Conservation (phyloP, 2,113 vertebrate genomes). For the Noctilio leporinus region DNA sequence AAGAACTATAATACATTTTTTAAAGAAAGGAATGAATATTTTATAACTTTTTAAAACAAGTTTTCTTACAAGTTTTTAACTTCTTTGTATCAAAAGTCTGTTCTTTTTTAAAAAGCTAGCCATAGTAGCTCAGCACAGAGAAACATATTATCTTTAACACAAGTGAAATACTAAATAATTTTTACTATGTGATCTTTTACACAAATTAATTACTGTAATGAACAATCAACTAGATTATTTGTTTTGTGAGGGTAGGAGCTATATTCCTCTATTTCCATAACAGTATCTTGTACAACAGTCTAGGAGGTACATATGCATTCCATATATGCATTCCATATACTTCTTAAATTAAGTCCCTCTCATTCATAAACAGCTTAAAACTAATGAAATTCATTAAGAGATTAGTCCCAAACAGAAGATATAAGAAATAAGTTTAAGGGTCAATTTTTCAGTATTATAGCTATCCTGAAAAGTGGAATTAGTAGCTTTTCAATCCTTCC, state of each 20-base stretch:
- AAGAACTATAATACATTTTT: not conserved
- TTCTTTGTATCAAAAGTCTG: not conserved
- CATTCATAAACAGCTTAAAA: not conserved
- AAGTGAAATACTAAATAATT: constrained; percentile 10
- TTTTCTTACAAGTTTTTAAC: not conserved
- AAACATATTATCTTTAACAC: not conserved
- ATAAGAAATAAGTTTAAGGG: not conserved
- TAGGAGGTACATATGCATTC: not conserved
- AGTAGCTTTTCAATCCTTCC: not conserved
- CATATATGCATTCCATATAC: too few relatives aligned
- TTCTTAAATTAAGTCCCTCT: not conserved
- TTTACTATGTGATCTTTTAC: not conserved
- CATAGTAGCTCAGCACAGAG: not conserved
- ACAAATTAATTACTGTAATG: not conserved
- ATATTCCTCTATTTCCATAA: not conserved
- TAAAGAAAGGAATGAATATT: not conserved
- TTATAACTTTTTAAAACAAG: constrained; percentile 13
- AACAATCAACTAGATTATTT: constrained; percentile 18
- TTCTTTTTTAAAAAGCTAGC: constrained; percentile 3
- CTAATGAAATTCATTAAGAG: not conserved
- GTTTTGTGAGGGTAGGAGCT: not conserved
- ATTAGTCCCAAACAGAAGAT: not conserved
- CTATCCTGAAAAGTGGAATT: not conserved
- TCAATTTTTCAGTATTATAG: not conserved
- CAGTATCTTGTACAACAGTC: not conserved